Percentiles rank a stretch among this genome's conserved stretches.
Conservation (phyloP, 23 tunicate species). For the Phallusia fumigata region DNA sequence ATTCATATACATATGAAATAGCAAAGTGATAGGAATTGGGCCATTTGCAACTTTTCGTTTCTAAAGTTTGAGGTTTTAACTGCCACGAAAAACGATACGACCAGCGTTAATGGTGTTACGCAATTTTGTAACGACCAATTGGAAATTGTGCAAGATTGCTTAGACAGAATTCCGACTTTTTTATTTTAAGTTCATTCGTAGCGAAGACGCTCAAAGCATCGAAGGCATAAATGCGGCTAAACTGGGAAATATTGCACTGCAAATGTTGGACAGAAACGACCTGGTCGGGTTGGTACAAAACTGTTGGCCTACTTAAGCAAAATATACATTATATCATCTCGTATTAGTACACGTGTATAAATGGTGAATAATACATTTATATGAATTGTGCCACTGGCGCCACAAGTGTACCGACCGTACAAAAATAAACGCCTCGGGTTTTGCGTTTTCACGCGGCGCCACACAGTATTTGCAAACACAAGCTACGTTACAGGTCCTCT, state of each 20-base stretch:
- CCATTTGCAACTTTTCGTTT: neutral
- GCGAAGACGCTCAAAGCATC: neutral
- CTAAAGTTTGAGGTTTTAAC: too few species aligned
- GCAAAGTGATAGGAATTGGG: neutral
- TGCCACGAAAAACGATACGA: too few species aligned
- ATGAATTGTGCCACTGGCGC: neutral
- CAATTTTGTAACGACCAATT: too few species aligned
- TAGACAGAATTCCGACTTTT: neutral
- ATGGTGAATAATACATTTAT: neutral
- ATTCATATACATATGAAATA: neutral
- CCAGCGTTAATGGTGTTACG: too few species aligned
- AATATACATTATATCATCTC: neutral
- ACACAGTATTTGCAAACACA: too few species aligned
- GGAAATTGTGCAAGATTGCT: too few species aligned
- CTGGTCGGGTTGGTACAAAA: too few species aligned
- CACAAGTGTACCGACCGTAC: constrained; percentile 4
- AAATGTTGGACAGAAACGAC: neutral
- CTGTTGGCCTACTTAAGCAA: neutral
- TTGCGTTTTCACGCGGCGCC: neutral
- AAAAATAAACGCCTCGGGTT: neutral
- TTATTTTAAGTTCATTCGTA: neutral
- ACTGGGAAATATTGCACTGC: neutral
- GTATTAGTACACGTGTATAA: neutral
- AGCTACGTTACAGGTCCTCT: neutral
- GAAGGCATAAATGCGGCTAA: neutral